Evolutionary conservation across 2,113 vertebrate species (phyloP).

Genomic region (Malurus alboscapulatus): DNA sequence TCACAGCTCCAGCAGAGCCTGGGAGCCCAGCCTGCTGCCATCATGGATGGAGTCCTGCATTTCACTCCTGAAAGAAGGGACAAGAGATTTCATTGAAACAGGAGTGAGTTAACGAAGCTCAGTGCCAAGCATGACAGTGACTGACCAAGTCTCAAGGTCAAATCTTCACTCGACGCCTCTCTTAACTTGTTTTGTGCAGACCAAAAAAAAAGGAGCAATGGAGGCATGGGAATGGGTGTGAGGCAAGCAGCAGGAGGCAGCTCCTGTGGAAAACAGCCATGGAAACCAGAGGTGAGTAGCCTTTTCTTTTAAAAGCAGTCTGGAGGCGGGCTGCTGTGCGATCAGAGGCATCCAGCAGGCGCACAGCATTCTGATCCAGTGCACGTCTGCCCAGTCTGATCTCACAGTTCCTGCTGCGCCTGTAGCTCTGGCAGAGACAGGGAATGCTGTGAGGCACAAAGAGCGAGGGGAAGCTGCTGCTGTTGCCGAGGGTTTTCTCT

Average conservation of each 20-base stretch:
- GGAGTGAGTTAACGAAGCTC: neutral
- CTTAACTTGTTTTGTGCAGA: neutral
- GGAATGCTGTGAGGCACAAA: neutral
- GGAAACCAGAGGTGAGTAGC: neutral
- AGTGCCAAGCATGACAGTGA: neutral
- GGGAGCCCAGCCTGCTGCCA: neutral
- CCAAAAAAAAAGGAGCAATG: neutral
- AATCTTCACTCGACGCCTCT: fast-evolving
- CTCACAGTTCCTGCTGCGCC: neutral
- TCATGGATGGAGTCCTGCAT: neutral
- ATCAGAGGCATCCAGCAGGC: neutral
- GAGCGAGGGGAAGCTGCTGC: neutral
- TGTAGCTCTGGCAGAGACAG: neutral
- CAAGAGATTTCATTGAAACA: neutral
- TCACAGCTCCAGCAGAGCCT: neutral
- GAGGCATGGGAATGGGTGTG: neutral
- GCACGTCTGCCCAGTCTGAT: neutral
- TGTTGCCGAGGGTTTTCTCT: neutral
- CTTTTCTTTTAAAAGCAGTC: neutral
- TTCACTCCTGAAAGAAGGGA: neutral
- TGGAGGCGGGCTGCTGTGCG: fast-evolving
- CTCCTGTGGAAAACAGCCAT: neutral
- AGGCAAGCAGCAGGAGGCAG: neutral
- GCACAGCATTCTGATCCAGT: neutral
- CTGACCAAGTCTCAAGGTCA: neutral